phyloP scores from a whole-genome alignment of 1,140 invertebrate genomes.

The Choristoneura fumiferana region DNA sequence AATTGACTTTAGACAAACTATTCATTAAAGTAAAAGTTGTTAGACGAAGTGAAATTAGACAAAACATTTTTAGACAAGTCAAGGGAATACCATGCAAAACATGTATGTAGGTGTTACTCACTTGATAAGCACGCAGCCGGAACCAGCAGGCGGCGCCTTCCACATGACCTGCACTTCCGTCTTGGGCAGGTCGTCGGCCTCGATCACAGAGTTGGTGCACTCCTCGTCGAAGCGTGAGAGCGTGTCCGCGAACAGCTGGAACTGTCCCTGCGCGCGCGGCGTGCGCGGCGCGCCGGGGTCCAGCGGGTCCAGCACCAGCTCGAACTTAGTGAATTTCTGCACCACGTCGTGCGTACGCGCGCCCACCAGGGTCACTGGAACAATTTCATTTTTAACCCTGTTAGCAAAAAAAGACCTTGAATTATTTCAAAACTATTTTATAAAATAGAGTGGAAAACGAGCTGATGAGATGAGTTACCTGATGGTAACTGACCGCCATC shows the following conservation, averaged over 20 bases:
- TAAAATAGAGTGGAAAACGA: too few relatives aligned
- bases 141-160: constrained; percentile 90
- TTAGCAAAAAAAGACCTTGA: too few relatives aligned
- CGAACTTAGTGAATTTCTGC: constrained; percentile 91
- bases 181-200: constrained; percentile 88
- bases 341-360: constrained; percentile 85
- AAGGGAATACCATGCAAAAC: too few relatives aligned
- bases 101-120: too few relatives aligned
- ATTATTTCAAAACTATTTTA: too few relatives aligned
- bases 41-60: too few relatives aligned
- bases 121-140: constrained; percentile 91
- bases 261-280: constrained; percentile 83
- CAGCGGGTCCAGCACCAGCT: constrained; percentile 86
- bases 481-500: too few relatives aligned
- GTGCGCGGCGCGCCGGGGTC: constrained; percentile 65
- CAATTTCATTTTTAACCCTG: too few relatives aligned
- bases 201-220: constrained; percentile 91
- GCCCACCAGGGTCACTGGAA: constrained; percentile 86
- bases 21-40: too few relatives aligned
- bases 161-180: constrained; percentile 94
- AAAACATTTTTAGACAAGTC: too few relatives aligned
- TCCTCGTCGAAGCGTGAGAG: constrained; percentile 90
- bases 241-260: constrained; percentile 90
- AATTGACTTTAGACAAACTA: too few relatives aligned
- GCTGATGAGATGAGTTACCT: too few relatives aligned